Evolutionary conservation across 2,113 vertebrate genomes (phyloP), one percentile per base, ranked within the genome.

Genomic region (Entelurus aequoreus): DNA sequence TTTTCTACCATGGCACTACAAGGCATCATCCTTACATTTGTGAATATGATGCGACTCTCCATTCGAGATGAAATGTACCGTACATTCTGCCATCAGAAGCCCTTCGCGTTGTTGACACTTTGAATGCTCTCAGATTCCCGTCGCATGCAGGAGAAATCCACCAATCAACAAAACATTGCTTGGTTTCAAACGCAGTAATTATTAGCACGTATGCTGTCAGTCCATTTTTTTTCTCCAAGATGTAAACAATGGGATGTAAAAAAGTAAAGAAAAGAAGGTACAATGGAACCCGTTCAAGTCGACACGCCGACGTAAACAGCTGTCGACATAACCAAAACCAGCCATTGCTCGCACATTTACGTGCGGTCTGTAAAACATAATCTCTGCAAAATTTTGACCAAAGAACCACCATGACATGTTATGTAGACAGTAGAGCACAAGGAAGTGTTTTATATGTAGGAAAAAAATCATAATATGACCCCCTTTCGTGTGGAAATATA

Each of bases 151-250:
- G 77, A 83, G 69, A 73, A 61, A 78, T 52, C 69, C 51, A 66
- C 81, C 79, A 84, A 87, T 85, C 63, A 66, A 82, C 69, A 65
- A 82, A 84, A 82, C 81, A 77, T 83, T 71, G 77, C 68, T 80
- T 76, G 68, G 64, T 69, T 71, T 76, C 51, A 40, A 52, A 59
- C 71, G 76, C 67, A 28, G 3, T 28, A 72, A 76, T 68, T 67
- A 77, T 82, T 82, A 77, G 72, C 81, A 84, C 62, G 79, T 89
- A 88, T 88, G 86, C 88, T 89, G 88, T 87, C 86, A 88, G 88
- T 86, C 88, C 85, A 86, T 84, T 89, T 84, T 77, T 60, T 60
- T 35, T 62, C 76, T 71, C 71, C 78, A 71, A 74, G 63, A 85
- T 87, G 82, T 71, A 86, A 46, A 83, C 68, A 75, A 84, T 83